Conservation (phyloP, 2,113 vertebrate genomes). For the Hymenochirus boettgeri region DNA sequence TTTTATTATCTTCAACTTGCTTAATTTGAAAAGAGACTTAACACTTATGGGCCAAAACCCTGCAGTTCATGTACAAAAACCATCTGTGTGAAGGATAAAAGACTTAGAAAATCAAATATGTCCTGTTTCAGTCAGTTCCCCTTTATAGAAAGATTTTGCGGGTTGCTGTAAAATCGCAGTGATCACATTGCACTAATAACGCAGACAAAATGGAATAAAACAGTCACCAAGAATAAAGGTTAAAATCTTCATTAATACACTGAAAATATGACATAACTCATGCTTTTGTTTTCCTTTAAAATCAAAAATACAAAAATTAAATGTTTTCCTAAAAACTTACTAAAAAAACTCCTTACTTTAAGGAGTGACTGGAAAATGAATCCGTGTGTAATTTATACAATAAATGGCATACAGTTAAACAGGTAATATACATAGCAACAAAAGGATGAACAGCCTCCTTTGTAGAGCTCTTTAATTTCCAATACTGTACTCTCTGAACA, state of each 20-base stretch:
- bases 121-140: conserved; percentile 68
- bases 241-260: conserved; percentile 99
- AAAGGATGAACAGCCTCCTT: conserved; percentile 83
- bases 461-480: conserved; percentile 75
- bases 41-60: conserved; percentile 85
- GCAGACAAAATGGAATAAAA: conserved; percentile 84
- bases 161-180: conserved; percentile 66
- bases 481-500: conserved; percentile 79
- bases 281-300: conserved; percentile 84
- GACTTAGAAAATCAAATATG: conserved; percentile 79
- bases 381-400: conserved; percentile 94
- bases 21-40: not conserved
- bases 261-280: conserved; percentile 96
- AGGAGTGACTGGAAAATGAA: conserved; percentile 90
- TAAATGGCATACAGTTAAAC: conserved; percentile 93
- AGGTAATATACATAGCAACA: conserved; percentile 95
- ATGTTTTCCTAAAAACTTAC: conserved; percentile 74
- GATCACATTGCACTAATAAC: conserved; percentile 91
- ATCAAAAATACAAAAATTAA: conserved; percentile 97
- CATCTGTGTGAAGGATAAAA: conserved; percentile 64
- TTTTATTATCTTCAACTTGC: conserved; percentile 17
- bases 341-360: conserved; percentile 88
- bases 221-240: conserved; percentile 92
- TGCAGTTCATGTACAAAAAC: conserved; percentile 71
- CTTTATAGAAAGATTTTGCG: conserved; percentile 77